Percentiles rank a stretch among this genome's conserved stretches.
These are phyloP conservation scores for Sphinx pinastri DNA, from an alignment of 2,888 invertebrate genomes.

Conservation along the genomic window DNA sequence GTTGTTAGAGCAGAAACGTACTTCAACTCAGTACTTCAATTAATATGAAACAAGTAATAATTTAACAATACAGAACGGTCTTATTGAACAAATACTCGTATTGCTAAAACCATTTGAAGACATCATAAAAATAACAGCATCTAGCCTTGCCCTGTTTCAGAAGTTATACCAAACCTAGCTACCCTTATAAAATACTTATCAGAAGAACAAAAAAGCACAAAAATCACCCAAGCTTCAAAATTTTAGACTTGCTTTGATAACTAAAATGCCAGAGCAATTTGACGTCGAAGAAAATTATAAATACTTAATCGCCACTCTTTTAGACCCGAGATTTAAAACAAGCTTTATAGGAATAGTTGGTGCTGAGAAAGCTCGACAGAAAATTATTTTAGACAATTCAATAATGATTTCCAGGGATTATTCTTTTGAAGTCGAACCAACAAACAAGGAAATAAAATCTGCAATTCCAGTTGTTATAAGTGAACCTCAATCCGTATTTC, in stretches of 20 bases:
- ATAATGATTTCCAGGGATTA: constrained; percentile 8
- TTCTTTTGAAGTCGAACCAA: constrained; percentile 4
- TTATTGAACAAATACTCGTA: constrained; percentile 42
- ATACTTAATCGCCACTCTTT: constrained; percentile 24
- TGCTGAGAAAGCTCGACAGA: constrained; percentile 15
- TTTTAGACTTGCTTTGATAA: constrained; percentile 27
- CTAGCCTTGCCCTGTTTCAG: constrained; percentile 41
- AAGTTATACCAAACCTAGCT: constrained; percentile 39
- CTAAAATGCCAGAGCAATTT: constrained; percentile 22
- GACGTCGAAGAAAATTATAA: constrained; percentile 26
- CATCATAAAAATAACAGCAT: constrained; percentile 44
- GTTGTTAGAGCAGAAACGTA: constrained; percentile 42
- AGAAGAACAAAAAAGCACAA: not conserved
- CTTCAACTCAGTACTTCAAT: constrained; percentile 38
- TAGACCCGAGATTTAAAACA: constrained; percentile 24
- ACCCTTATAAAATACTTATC: constrained; percentile 28
- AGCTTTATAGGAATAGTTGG: constrained; percentile 1
- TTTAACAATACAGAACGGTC: constrained; percentile 36
- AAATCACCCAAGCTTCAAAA: constrained; percentile 19
- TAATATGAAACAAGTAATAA: constrained; percentile 36
- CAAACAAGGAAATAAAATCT: not conserved
- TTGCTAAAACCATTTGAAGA: constrained; percentile 45
- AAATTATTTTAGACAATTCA: constrained; percentile 18
- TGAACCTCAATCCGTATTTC: not conserved
- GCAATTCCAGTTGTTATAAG: not conserved